phyloP scores from a whole-genome alignment of 1,140 invertebrate species.

The Drosophila quadrilineata region DNA sequence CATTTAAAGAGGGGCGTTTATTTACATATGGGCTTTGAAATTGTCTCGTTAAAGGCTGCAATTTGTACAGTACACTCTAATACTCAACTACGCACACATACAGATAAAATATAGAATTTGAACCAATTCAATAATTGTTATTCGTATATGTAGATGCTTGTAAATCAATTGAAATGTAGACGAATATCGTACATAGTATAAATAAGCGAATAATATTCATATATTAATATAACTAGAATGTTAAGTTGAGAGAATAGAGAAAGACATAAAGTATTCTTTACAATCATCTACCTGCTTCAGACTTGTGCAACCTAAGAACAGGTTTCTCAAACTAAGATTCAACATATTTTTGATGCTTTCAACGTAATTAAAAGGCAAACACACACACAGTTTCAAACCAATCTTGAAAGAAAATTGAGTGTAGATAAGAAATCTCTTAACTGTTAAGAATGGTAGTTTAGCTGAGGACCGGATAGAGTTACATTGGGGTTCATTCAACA shows the following conservation, averaged over 20 bases:
- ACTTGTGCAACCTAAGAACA: constrained; percentile 19
- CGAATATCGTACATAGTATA: neutral
- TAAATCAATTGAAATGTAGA: constrained; percentile 17
- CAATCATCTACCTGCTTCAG: constrained; percentile 21
- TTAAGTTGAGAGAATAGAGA: constrained; percentile 16
- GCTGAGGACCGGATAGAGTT: too few relatives aligned
- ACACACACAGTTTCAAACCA: too few relatives aligned
- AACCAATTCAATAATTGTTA: constrained; percentile 25
- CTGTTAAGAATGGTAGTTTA: too few relatives aligned
- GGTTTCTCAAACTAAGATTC: too few relatives aligned
- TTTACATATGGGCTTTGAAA: constrained; percentile 14
- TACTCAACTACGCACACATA: neutral
- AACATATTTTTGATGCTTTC: too few relatives aligned
- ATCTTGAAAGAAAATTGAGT: too few relatives aligned
- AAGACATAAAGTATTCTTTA: constrained; percentile 7
- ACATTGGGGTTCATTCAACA: neutral
- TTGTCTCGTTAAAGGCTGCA: constrained; percentile 6
- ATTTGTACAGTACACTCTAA: constrained; percentile 9
- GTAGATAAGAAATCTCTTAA: too few relatives aligned
- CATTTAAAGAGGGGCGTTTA: constrained; percentile 31
- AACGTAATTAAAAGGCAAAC: too few relatives aligned
- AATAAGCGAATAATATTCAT: too few relatives aligned
- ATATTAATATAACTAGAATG: too few relatives aligned
- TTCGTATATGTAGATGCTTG: neutral
- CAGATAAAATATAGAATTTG: constrained; percentile 4